Conservation (phyloP, 1,140 invertebrate species). For the Megathymus violae region DNA sequence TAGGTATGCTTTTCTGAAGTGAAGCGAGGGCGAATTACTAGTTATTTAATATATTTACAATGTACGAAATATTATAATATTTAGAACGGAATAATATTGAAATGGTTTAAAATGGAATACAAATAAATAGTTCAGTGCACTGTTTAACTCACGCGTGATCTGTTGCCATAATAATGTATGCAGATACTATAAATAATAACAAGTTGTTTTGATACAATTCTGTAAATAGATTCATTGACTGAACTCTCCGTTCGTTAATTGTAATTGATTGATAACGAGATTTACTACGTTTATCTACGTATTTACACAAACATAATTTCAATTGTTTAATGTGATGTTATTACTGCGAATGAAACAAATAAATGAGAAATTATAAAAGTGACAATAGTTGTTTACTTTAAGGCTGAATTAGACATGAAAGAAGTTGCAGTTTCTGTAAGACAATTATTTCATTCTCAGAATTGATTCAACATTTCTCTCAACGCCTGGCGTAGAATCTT, state of each 20-base stretch:
- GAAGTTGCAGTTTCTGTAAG: slow-evolving; percentile 18
- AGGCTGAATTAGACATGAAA: slow-evolving; percentile 10
- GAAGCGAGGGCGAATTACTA: too few species aligned
- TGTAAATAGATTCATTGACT: slow-evolving; percentile 19
- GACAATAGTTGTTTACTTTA: not conserved
- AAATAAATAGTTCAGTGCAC: not conserved
- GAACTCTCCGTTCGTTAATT: slow-evolving; percentile 18
- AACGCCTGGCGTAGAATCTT: slow-evolving; percentile 69
- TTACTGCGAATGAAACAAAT: slow-evolving; percentile 2
- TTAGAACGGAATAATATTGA: not conserved
- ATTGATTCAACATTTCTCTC: slow-evolving; percentile 54
- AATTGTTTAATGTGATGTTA: not conserved
- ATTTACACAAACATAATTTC: slow-evolving; percentile 2
- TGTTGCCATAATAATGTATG: slow-evolving; percentile 1
- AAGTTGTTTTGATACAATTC: slow-evolving; percentile 10
- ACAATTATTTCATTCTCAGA: slow-evolving; percentile 26
- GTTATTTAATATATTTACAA: too few species aligned
- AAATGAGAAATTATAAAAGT: slow-evolving; percentile 6
- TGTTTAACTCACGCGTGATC: not conserved
- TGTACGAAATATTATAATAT: too few species aligned
- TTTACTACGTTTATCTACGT: slow-evolving; percentile 19
- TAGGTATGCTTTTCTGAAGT: too few species aligned
- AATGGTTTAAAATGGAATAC: not conserved
- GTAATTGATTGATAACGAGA: slow-evolving; percentile 21
- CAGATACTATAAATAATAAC: slow-evolving; percentile 7